Evolutionary conservation across 2,888 invertebrate genomes (phyloP).

Genomic region (Priapulus caudatus): DNA sequence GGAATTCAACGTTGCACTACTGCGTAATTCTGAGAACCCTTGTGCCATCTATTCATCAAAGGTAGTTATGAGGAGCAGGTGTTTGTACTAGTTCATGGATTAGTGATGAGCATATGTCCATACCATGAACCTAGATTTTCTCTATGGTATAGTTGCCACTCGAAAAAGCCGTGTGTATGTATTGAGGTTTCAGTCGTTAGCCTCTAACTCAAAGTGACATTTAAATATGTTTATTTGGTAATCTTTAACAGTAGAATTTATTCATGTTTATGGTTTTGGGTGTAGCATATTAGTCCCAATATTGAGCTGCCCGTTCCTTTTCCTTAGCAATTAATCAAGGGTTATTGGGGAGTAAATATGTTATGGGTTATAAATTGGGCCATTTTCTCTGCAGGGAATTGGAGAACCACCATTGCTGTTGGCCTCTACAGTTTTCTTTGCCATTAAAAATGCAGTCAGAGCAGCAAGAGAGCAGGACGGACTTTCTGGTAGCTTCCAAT

Average conservation of each 20-base stretch:
- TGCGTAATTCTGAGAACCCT: conserved; percentile 79
- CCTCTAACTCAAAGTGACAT: too few species aligned
- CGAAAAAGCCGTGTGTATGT: neutral
- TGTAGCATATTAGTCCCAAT: too few species aligned
- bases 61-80: too few species aligned
- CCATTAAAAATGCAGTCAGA: conserved; percentile 66
- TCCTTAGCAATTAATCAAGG: too few species aligned
- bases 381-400: conserved; percentile 68
- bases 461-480: conserved; percentile 62
- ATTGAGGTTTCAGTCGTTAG: too few species aligned
- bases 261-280: too few species aligned
- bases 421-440: conserved; percentile 74
- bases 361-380: too few species aligned
- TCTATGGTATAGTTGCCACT: neutral
- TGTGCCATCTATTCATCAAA: conserved; percentile 89
- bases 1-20: conserved; percentile 78
- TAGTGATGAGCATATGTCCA: neutral
- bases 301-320: too few species aligned
- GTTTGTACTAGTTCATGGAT: too few species aligned
- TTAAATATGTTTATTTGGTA: neutral
- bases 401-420: conserved; percentile 90
- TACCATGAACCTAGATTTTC: neutral
- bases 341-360: too few species aligned
- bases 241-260: neutral
- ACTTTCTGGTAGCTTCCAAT: conserved; percentile 42